Evolutionary conservation across 2,113 vertebrate genomes (phyloP), one percentile per base, ranked within the genome.

Genomic region (Onychostoma macrolepis): DNA sequence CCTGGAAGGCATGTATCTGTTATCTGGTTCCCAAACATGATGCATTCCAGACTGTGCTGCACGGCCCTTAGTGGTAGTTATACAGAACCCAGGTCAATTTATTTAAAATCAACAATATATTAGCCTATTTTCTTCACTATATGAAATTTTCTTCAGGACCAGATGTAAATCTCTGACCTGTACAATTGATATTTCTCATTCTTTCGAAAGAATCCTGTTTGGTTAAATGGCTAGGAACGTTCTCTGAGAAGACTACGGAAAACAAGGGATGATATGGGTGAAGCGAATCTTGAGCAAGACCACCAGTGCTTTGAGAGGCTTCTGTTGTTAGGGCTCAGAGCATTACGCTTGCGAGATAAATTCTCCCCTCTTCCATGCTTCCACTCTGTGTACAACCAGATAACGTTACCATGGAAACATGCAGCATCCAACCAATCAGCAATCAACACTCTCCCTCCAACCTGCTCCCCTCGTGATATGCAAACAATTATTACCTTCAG

Each of bases 371-470:
- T 81, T 90, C 91, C 85, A 67, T 92, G 92, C 72, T 89, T 72
- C 91, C 90, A 93, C 91, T 91, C 93, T 93, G 92, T 92, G 90
- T 94, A 95, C 93, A 91, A 91, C 93, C 91, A 89, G 94, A 95
- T 95, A 95, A 90, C 90, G 95, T 95, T 95, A 93, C 94, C 93
- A 93, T 91, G 94, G 94, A 94, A 95, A 95, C 95, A 71, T 89
- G 89, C 92, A 84, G 87, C 61, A 90, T 85, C 88, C 90, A 94
- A 91, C 94, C 94, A 94, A 93, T 90, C 84, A 88, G 91, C 15
- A 24, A 65, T 85, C 84, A 81, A 87, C 85, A 67, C 53, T 50
- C 83, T 48, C 81, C 87, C 75, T 26, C 86, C 86, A 85, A 79
- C 50, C 45, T 56, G 86, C 82, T 69, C 83, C 89, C 85, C 91